phyloP scores from a whole-genome alignment of 2,888 invertebrate species.

The Neria commutata region DNA sequence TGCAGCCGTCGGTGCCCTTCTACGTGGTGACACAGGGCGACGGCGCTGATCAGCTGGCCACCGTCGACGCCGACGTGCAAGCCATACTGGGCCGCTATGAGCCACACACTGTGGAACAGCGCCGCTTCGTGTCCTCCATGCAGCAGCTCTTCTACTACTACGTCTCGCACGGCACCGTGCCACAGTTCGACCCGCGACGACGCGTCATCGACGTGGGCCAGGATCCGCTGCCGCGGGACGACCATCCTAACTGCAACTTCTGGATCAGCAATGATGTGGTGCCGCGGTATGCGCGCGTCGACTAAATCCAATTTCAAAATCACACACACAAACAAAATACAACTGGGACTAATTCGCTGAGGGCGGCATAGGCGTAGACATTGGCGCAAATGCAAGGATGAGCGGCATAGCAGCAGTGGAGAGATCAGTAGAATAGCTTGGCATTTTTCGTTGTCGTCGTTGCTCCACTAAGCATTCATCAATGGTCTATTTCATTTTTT shows the following conservation, averaged over 20 bases:
- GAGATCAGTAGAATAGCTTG: too few relatives aligned
- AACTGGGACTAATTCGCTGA: background rate
- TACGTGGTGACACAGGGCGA: constrained; percentile 74
- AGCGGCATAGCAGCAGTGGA: background rate
- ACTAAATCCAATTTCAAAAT: constrained; percentile 67
- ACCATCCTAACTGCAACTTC: constrained; percentile 76
- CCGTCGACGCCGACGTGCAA: constrained; percentile 73
- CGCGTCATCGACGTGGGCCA: constrained; percentile 74
- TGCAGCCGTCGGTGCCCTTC: constrained; percentile 71
- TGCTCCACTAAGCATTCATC: too few relatives aligned
- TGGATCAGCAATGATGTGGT: constrained; percentile 79
- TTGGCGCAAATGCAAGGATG: too few relatives aligned
- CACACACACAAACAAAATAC: background rate
- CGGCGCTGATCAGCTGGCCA: constrained; percentile 64
- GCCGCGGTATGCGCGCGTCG: constrained; percentile 75
- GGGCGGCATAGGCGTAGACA: background rate
- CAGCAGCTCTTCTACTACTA: constrained; percentile 83
- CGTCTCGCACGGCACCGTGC: constrained; percentile 76
- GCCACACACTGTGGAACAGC: constrained; percentile 74
- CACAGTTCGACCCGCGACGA: constrained; percentile 66
- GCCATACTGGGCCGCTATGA: constrained; percentile 81
- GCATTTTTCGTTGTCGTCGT: too few relatives aligned
- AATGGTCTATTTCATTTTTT: too few relatives aligned
- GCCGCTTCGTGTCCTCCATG: constrained; percentile 77
- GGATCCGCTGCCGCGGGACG: constrained; percentile 70